phyloP scores from a whole-genome alignment of 2,888 invertebrate genomes.

The Clistopyga incitator region DNA sequence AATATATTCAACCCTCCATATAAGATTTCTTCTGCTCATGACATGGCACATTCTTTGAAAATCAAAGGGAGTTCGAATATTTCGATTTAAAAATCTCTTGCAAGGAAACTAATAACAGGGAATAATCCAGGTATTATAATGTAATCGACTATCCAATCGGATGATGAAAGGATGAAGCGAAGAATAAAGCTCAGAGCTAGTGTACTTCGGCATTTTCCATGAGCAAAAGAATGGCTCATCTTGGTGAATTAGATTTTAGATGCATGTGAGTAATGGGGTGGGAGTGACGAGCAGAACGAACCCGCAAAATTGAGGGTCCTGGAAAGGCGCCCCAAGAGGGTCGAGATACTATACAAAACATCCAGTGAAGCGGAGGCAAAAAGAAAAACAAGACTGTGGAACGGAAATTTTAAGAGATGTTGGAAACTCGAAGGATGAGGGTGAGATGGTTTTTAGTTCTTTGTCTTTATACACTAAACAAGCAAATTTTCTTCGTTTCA shows the following conservation, averaged over 20 bases:
- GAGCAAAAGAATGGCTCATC: background rate
- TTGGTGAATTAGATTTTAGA: conserved; percentile 29
- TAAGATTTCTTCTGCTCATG: background rate
- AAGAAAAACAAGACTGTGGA: conserved; percentile 14
- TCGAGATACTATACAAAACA: background rate
- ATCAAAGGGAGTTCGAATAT: background rate
- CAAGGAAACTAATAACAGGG: background rate
- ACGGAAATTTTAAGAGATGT: conserved; percentile 40
- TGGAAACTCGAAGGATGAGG: background rate
- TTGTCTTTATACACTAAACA: conserved; percentile 14
- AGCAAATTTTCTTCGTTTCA: background rate
- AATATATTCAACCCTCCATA: background rate
- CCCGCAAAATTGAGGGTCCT: conserved; percentile 18
- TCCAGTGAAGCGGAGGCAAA: background rate
- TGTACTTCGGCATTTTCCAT: background rate
- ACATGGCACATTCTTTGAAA: background rate
- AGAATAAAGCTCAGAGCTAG: background rate
- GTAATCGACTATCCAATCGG: conserved; percentile 2
- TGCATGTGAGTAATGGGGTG: conserved; percentile 39
- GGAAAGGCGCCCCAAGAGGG: conserved; percentile 14
- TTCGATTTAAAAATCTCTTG: background rate
- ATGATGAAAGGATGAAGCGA: background rate
- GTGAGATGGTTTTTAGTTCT: conserved; percentile 16
- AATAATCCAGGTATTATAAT: background rate
- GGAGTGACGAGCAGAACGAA: conserved; percentile 27